Evolutionary conservation across 2,113 vertebrate genomes (phyloP), one percentile per base, ranked within the genome.

Genomic region (Oreochromis spilurus): DNA sequence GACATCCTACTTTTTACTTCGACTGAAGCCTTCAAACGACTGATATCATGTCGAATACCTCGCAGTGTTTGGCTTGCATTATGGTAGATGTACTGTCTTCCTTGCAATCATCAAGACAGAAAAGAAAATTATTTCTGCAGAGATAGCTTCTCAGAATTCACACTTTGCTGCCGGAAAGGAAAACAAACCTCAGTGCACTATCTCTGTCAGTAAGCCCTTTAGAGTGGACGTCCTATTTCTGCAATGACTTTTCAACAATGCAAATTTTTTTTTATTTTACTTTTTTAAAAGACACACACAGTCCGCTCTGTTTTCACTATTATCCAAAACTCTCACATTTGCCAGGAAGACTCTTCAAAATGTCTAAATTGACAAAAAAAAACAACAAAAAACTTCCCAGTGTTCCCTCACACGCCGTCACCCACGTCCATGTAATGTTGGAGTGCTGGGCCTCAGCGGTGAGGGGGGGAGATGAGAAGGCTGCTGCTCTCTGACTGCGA

Each of bases 401-500:
- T 3, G 2, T 17, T 54, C 17, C 72, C 34, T 67, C 50, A 9
- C 70, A 53, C 52, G 8, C 40, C 36, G 58, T 89, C 67, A 17
- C 77, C 31, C 85, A 7, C 55, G 1, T 79, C 43, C 54, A 45
- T 85, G 88, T 62, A 81, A 82, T 48, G 87, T 38, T 57, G 83
- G 50, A 31, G 82, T 14, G 24, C 83, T 5, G 24, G 85, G 84
- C 84, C 45, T 75, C 54, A 24, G 29, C 84, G 40, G 65, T 21
- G 34, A 67, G 80, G 72, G 38, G 9, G 60, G 60, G 54, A 58
- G 83, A 85, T 89, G 92, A 84, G 90, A 84, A 88, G 81, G 77
- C 87, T 87, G 79, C 93, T 83, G 89, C 90, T 92, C 90, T 92
- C 84, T 80, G 89, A 87, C 88, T 89, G 86, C 6, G 87, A 94